These are phyloP conservation scores for Ptychoptera albimana DNA, from an alignment of 2,888 invertebrate genomes.

Conservation along the genomic window DNA sequence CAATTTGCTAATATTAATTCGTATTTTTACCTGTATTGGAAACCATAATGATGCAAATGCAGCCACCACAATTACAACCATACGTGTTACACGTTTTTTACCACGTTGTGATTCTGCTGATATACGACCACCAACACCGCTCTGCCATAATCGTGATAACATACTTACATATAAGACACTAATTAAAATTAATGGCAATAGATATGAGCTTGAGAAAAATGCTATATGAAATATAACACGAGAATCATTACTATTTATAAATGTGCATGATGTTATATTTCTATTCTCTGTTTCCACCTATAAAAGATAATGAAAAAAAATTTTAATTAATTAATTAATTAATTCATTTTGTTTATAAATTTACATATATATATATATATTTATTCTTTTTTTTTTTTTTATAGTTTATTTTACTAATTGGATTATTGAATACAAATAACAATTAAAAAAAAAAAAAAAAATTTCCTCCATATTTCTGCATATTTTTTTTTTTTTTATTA, in stretches of 20 bases:
- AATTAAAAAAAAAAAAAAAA: too few relatives aligned
- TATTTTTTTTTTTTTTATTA: too few relatives aligned
- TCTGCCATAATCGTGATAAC: conserved; percentile 73
- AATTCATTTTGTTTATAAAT: too few relatives aligned
- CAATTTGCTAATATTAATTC: too few relatives aligned
- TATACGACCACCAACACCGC: conserved; percentile 57
- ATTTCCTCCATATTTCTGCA: too few relatives aligned
- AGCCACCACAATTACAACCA: conserved; percentile 81
- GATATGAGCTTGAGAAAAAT: conserved; percentile 74
- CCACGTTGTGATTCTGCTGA: conserved; percentile 61
- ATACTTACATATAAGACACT: conserved; percentile 77
- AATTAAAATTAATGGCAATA: conserved; percentile 72
- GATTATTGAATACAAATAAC: too few relatives aligned
- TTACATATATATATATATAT: too few relatives aligned
- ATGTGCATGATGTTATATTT: conserved; percentile 42
- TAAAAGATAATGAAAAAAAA: conserved; percentile 1
- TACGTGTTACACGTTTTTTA: conserved; percentile 73
- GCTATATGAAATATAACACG: conserved; percentile 40
- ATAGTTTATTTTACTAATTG: too few relatives aligned
- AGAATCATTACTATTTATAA: conserved; percentile 36
- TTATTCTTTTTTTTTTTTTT: too few relatives aligned
- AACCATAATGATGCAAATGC: conserved; percentile 93
- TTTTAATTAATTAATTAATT: not conserved
- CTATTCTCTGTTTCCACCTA: conserved; percentile 33
- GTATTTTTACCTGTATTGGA: conserved; percentile 88